A percentile compares a stretch with the other conserved stretches of the same genome.
These are phyloP conservation scores for Mesocricetus auratus DNA, from an alignment of 2,113 vertebrate genomes.

Conservation along the genomic window DNA sequence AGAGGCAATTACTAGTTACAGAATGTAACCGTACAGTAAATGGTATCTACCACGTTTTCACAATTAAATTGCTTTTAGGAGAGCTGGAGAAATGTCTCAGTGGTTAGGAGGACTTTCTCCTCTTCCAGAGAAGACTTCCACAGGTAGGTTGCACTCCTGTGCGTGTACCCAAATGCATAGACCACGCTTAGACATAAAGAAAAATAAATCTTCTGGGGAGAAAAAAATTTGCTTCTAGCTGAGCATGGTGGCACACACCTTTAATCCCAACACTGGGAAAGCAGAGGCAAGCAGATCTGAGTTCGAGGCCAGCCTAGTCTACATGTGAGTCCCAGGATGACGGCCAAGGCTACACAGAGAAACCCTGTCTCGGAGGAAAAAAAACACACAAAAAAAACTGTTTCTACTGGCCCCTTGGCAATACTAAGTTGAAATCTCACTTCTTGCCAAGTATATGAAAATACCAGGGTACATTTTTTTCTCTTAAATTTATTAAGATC, in stretches of 20 bases:
- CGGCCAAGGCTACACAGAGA: not conserved
- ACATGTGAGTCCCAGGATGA: not conserved
- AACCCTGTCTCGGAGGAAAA: not conserved
- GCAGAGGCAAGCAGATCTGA: not conserved
- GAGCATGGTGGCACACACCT: not conserved
- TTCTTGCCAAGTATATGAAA: conserved; percentile 62
- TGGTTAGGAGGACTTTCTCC: not conserved
- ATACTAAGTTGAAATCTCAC: conserved; percentile 31
- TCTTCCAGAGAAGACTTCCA: not conserved
- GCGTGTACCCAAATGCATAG: not conserved
- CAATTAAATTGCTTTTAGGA: not conserved
- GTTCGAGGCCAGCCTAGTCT: not conserved
- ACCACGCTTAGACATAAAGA: not conserved
- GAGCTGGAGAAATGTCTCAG: not conserved
- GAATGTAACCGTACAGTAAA: not conserved
- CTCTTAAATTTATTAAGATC: not conserved
- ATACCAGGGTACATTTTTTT: not conserved
- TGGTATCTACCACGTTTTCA: conserved; percentile 49
- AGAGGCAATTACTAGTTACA: not conserved
- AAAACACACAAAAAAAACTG: not conserved
- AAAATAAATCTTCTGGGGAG: not conserved
- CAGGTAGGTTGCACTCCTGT: not conserved
- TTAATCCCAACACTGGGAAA: not conserved
- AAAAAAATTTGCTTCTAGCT: not conserved
- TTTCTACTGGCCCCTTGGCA: conserved; percentile 27